phyloP scores from a whole-genome alignment of 2,888 invertebrate species.

The Nyleta sp. region DNA sequence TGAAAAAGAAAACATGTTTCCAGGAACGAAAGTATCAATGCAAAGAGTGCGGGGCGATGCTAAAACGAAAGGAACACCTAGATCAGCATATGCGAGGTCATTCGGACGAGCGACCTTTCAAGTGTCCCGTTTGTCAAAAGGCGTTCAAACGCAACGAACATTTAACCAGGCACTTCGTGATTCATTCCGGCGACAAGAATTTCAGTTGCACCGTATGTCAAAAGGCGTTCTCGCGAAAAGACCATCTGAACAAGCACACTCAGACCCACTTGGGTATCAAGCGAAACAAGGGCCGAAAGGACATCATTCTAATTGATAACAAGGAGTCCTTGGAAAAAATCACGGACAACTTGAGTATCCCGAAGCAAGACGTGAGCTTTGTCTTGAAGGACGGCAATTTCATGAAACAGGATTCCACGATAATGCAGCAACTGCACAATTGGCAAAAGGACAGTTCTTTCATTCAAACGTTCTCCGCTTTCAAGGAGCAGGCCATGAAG shows the following conservation, averaged over 20 bases:
- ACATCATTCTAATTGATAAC: conserved; percentile 69
- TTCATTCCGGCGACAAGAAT: conserved; percentile 84
- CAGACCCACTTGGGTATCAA: conserved; percentile 82
- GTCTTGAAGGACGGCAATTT: conserved; percentile 74
- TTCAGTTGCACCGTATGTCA: conserved; percentile 83
- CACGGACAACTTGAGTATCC: conserved; percentile 62
- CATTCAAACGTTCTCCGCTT: conserved; percentile 77
- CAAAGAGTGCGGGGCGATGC: conserved; percentile 83
- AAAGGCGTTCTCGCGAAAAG: conserved; percentile 83
- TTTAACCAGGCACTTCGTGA: conserved; percentile 83
- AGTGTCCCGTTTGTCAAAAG: conserved; percentile 81
- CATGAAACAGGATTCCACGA: conserved; percentile 74
- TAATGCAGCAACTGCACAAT: conserved; percentile 78
- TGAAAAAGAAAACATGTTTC: background rate
- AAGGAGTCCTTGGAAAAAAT: conserved; percentile 72
- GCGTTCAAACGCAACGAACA: conserved; percentile 84
- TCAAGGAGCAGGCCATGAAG: conserved; percentile 78
- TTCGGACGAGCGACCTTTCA: conserved; percentile 82
- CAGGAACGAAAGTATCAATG: conserved; percentile 83
- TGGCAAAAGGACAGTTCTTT: conserved; percentile 78
- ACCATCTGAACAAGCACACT: conserved; percentile 83
- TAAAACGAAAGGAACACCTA: conserved; percentile 83
- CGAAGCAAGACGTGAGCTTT: conserved; percentile 74
- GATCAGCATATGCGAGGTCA: conserved; percentile 83
- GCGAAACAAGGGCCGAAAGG: conserved; percentile 76